Evolutionary conservation across 2,797 vertebrate species (phyloP), one percentile per base, ranked within the genome.

Genomic region (Eptatretus atami): DNA sequence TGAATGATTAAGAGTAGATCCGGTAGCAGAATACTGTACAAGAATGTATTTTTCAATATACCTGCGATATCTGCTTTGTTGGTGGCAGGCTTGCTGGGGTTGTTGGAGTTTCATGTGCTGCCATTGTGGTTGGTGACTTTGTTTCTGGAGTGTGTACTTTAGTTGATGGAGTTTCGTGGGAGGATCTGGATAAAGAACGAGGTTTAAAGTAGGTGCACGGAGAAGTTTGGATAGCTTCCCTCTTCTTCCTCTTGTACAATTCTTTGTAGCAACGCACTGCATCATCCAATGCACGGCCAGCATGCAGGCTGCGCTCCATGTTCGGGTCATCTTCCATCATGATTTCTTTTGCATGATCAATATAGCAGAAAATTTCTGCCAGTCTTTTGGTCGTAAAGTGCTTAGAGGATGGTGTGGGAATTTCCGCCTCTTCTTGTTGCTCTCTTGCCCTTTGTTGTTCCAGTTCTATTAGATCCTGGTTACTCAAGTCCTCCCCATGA

Each of bases 371-470:
- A 12, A 12, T 31, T n/a, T 63, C 53, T 2, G 53, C n/a, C 64
- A 65, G 44, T 13, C 15, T 9, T 15, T 14, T 25, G 11, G 52
- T 9, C 10, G 2, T 63, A n/a, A 63, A 44, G 24, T 12, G 25
- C 63, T 14, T 44, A 8, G 72, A 76, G 12, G 12, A 44, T 13
- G 12, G 12, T 24, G 15, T 24, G 10, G 11, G 8, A 24, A n/a
- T 24, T 61, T 24, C 57, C 11, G 55, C 55, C 57, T 24, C 9
- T 12, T 24, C 57, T 61, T 24, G 57, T 61, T 12, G 57, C 57
- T 61, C 57, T 12, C 57, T 24, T 24, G 57, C 15, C 9, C 57
- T 9, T 12, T 61, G 57, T 24, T 61, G 57, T 24, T n/a, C 15
- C 57, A 61, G 57, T 24, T 61, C 10, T 24, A 61, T 24, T 11